A percentile compares a stretch with the other conserved stretches of the same genome.
phyloP scores from a whole-genome alignment of 2,113 vertebrate species.

The Rallus limicola region DNA sequence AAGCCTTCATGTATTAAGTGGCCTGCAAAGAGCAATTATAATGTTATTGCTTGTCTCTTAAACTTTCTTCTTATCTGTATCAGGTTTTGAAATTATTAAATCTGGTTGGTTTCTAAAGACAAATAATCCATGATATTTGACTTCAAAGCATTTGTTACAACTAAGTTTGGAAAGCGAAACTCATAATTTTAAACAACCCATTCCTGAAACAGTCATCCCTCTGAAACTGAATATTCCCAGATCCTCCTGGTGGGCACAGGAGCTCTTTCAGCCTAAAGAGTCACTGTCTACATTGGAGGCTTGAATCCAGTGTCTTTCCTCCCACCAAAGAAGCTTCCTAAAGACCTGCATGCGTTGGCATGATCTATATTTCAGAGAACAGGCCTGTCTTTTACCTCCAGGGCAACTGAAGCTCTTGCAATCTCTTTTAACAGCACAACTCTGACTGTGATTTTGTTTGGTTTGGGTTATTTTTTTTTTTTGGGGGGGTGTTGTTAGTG shows the following conservation, averaged over 20 bases:
- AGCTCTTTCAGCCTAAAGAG: not conserved
- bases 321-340: not conserved
- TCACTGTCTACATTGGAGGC: not conserved
- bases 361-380: not conserved
- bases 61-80: not conserved
- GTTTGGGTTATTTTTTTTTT: not conserved
- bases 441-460: not conserved
- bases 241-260: not conserved
- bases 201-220: not conserved
- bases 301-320: not conserved
- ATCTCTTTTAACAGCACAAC: not conserved
- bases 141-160: not conserved
- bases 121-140: not conserved
- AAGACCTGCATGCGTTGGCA: not conserved
- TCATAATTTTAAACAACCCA: not conserved
- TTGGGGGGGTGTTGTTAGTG: too few relatives aligned
- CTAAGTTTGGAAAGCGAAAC: not conserved
- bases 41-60: not conserved
- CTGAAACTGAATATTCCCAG: not conserved
- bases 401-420: not conserved
- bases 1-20: not conserved
- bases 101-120: not conserved
- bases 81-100: not conserved
- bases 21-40: not conserved
- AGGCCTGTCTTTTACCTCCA: not conserved